A percentile compares a stretch with the other conserved stretches of the same genome.
These are phyloP conservation scores for Biston stratarius DNA, from an alignment of 2,888 invertebrate genomes.

Conservation along the genomic window DNA sequence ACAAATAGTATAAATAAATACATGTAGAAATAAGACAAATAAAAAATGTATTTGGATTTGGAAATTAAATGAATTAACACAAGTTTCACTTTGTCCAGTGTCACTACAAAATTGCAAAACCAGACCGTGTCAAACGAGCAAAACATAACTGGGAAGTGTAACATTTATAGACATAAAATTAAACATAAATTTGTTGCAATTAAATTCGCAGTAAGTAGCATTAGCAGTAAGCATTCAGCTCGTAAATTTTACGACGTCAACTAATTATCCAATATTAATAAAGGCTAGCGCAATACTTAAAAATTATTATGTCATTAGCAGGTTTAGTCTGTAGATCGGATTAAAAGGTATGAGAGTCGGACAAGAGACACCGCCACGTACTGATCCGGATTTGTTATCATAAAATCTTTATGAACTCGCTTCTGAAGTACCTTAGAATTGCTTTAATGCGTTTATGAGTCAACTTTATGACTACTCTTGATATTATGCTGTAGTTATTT, in stretches of 20 bases:
- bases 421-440: conserved; percentile 21
- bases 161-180: conserved; percentile 21
- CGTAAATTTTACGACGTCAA: conserved; percentile 20
- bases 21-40: no score
- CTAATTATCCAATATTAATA: conserved; percentile 17
- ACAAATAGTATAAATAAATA: no score
- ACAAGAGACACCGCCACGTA: conserved; percentile 8
- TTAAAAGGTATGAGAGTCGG: conserved; percentile 2
- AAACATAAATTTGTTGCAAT: conserved; percentile 13
- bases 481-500: conserved; percentile 13
- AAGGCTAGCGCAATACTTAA: neutral
- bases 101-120: conserved; percentile 5
- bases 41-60: no score
- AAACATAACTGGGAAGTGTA: conserved; percentile 6
- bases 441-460: conserved; percentile 26
- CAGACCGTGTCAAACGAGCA: conserved; percentile 4
- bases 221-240: conserved; percentile 16
- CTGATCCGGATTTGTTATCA: conserved; percentile 17
- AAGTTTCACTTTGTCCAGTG: conserved; percentile 19
- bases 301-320: conserved; percentile 4
- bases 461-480: conserved; percentile 26
- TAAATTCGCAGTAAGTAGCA: conserved; percentile 18
- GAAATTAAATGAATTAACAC: conserved; percentile 19
- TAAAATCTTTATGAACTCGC: conserved; percentile 28
- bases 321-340: conserved; percentile 8